Conservation (phyloP, 2,797 vertebrate species). For the Tympanoctomys barrerae region DNA sequence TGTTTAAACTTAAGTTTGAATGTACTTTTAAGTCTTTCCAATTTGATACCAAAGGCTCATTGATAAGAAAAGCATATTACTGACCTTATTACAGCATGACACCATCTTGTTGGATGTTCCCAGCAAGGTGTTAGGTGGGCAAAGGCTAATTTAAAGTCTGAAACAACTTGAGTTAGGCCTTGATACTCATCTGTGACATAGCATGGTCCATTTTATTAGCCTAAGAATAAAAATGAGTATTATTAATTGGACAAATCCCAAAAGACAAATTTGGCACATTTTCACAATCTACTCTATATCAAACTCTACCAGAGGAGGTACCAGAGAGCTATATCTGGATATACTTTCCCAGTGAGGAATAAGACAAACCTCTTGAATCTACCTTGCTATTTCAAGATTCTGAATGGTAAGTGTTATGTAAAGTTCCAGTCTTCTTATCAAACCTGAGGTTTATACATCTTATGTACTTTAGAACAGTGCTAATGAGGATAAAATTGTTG, state of each 20-base stretch:
- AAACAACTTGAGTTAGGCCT: background rate
- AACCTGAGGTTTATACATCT: background rate
- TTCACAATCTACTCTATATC: background rate
- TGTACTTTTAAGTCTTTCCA: conserved; percentile 68
- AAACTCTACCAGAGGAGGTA: background rate
- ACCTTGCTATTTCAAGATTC: background rate
- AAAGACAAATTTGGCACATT: background rate
- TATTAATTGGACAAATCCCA: conserved; percentile 10
- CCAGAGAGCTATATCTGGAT: background rate
- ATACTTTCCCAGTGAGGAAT: background rate
- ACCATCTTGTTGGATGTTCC: background rate
- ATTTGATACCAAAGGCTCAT: conserved; percentile 72
- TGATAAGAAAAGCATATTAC: conserved; percentile 68
- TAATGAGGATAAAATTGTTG: background rate
- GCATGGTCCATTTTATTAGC: background rate
- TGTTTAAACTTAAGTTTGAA: conserved; percentile 84
- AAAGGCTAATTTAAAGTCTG: conserved; percentile 40
- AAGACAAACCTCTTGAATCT: background rate
- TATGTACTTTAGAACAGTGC: background rate
- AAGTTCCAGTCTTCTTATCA: background rate
- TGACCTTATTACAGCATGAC: conserved; percentile 62
- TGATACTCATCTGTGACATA: background rate
- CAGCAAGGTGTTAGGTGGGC: background rate
- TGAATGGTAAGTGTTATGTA: background rate
- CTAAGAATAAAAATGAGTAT: background rate